Evolutionary conservation across 2,888 invertebrate species (phyloP), one percentile per base, ranked within the genome.

Genomic region (Leucoma salicis): DNA sequence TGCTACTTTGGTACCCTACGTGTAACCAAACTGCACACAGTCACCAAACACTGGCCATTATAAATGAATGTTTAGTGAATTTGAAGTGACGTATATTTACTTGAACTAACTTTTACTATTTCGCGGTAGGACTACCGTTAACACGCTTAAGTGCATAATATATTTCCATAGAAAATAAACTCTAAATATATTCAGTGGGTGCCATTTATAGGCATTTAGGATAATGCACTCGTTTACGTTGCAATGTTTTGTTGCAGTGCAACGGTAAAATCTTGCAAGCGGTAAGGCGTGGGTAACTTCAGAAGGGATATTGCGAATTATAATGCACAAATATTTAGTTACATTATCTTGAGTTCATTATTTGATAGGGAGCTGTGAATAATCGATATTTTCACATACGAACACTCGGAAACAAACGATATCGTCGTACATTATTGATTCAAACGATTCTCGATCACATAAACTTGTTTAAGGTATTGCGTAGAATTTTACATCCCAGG

Each of bases 191-290:
- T 68, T 57, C 61, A 65, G 55, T 53, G 51, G 56, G 36, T 47
- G 44, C 68, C 63, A 53, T 69, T 68, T 74, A 74, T 66, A 66
- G 71, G 48, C 59, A 76, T 74, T 72, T 71, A 69, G 74, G 70
- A 74, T 76, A 75, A 72, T 74, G 73, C 71, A 71, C 66, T 72
- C 70, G 63, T 74, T 73, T 66, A 66, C 48, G 65, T 63, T 69
- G 66, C 69, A 68, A 63, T 61, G 66, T 67, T 73, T 71, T 70
- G 66, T 73, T 69, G 52, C 46, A 44, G 49, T 42, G 35, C 68
- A 73, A 73, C 72, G 70, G 74, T 71, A 53, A 42, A 46, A 31
- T 46, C 41, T 51, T 58, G 55, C 58, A 55, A 54, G 49, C 53
- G 46, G 57, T 43, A 43, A 57, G 53, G 60, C 66, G 59, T 66